These are phyloP conservation scores for Paracanthobrama guichenoti DNA, from an alignment of 2,113 vertebrate species.

Conservation along the genomic window DNA sequence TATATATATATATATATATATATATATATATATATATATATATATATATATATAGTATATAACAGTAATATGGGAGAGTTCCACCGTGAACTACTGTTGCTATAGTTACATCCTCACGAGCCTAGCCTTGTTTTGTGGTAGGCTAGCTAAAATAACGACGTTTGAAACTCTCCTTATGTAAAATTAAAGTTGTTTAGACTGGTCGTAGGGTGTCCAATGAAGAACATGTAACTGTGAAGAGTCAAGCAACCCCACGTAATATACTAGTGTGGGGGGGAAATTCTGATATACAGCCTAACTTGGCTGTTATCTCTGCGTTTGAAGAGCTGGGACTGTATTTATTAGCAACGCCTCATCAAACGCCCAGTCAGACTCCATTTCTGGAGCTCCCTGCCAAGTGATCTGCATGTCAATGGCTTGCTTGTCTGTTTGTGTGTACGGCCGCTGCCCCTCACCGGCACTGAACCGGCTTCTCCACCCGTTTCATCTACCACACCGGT, in stretches of 20 bases:
- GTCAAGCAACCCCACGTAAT: neutral
- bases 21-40: no score
- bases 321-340: neutral
- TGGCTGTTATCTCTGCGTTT: neutral
- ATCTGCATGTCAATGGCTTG: slow-evolving; percentile 51
- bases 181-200: neutral
- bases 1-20: no score
- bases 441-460: neutral
- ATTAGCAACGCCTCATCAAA: slow-evolving; percentile 11
- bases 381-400: slow-evolving; percentile 1
- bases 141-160: neutral
- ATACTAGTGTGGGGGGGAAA: no score
- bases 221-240: neutral
- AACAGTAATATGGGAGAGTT: no score
- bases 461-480: neutral
- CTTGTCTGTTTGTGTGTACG: slow-evolving; percentile 25
- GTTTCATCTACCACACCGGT: neutral
- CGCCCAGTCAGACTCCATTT: slow-evolving; percentile 18
- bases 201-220: neutral
- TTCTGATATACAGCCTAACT: neutral
- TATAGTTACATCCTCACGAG: neutral
- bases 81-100: neutral
- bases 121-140: neutral
- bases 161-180: neutral
- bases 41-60: no score